Base-by-base conservation (phyloP, 2,113 vertebrate genomes). In the Phycodurus eques region DNA sequence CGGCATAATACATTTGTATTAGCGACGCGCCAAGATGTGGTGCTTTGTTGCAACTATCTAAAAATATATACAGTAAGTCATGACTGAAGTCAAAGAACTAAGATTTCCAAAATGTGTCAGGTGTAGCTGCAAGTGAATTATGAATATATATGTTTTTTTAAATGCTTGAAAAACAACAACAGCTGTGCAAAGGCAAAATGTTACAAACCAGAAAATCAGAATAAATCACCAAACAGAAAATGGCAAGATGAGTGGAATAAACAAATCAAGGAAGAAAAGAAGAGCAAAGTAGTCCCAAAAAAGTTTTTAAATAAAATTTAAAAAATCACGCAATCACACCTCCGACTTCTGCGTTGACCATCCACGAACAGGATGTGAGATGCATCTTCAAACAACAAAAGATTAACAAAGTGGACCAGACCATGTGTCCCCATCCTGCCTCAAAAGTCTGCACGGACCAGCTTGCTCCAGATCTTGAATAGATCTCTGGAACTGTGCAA, bases 151-250 rank as follows among this genome's bases (percentile, higher is more conserved):
- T 56, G 20, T 59, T 13, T 59, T 57, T 15, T 7, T 22, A 42
- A 63, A 63, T 22, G 42, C 62, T 14, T 64, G 22, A 44, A 62
- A 63, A 63, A 43, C 62, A 64, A 64, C 42, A 64, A 44, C 39
- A 64, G 39, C 62, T 64, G 62, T 14, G 42, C 42, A 64, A 64
- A 64, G 62, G 39, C 19, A 44, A 20, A 19, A 20, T 64, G 19
- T 42, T 42, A 19, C 22, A 44, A 64, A 22, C 2, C 11, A 14
- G 39, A 64, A 64, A 64, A 64, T 64, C 4, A 14, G 20, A 64
- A 44, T 43, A 10, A 64, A 64, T 64, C 39, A 44, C 20, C 62
- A 64, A 64, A n/a, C 19, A 63, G 19, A 42, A 43, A 64, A 22
- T 2, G 17, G 61, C 35, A 42, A 63, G 61, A 44, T 64, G 42